phyloP scores from a whole-genome alignment of 2,888 invertebrate genomes.

The Oxyscelio sp. region DNA sequence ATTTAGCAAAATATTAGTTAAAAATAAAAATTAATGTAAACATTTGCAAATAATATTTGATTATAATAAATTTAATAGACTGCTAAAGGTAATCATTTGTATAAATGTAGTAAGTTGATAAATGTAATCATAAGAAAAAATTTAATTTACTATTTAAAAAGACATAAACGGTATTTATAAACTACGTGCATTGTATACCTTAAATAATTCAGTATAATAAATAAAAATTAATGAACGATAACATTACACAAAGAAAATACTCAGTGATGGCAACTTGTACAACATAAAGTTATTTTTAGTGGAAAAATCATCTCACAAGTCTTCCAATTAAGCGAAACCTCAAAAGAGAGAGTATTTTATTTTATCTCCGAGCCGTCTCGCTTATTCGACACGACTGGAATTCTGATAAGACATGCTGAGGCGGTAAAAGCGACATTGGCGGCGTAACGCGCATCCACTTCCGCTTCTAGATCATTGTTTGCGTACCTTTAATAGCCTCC shows the following conservation, averaged over 20 bases:
- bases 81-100: too few relatives aligned
- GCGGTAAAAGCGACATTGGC: slow-evolving; percentile 51
- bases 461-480: too few relatives aligned
- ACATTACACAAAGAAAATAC: slow-evolving; percentile 4
- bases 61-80: too few relatives aligned
- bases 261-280: slow-evolving; percentile 1
- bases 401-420: slow-evolving; percentile 83
- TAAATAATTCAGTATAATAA: slow-evolving; percentile 19
- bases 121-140: too few relatives aligned
- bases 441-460: slow-evolving; percentile 83
- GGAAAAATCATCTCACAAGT: slow-evolving; percentile 48
- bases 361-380: slow-evolving; percentile 66
- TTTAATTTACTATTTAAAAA: neutral
- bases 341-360: slow-evolving; percentile 76
- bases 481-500: too few relatives aligned
- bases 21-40: too few relatives aligned
- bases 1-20: too few relatives aligned
- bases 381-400: slow-evolving; percentile 81
- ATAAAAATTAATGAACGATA: slow-evolving; percentile 21
- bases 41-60: too few relatives aligned
- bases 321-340: slow-evolving; percentile 82
- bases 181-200: neutral
- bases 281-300: slow-evolving; percentile 24
- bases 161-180: slow-evolving; percentile 11
- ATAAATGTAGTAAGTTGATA: too few relatives aligned